Conservation (phyloP, 2,113 vertebrate species). For the Mionectes macconnelli region DNA sequence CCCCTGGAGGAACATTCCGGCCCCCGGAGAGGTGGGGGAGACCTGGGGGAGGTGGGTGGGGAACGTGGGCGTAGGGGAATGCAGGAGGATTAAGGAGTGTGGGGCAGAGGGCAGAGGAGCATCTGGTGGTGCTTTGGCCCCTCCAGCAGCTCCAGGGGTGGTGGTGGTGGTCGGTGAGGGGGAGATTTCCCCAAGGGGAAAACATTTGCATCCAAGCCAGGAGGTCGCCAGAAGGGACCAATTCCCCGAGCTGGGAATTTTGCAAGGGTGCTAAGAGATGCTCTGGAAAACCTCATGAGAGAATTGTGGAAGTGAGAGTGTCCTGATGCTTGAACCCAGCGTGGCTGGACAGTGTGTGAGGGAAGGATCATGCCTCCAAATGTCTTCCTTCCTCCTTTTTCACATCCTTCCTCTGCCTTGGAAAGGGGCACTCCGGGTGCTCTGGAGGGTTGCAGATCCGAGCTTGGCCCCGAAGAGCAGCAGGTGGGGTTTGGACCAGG, state of each 20-base stretch:
- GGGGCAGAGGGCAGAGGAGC: not conserved
- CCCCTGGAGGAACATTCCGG: rapidly evolving
- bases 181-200: not conserved
- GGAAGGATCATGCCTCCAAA: not conserved
- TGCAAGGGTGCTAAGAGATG: not conserved
- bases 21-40: not conserved
- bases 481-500: not conserved
- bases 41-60: not conserved
- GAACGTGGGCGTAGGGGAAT: not conserved
- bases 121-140: rapidly evolving
- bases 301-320: not conserved
- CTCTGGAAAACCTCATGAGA: not conserved
- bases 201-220: not conserved
- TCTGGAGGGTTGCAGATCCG: not conserved
- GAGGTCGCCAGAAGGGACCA: rapidly evolving
- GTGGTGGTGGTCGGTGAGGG: too few species aligned
- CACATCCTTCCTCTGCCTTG: not conserved
- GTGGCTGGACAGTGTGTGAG: not conserved
- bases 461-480: rapidly evolving
- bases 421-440: not conserved
- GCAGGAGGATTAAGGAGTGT: not conserved
- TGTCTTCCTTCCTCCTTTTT: not conserved
- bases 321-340: not conserved
- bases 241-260: rapidly evolving
- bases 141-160: not conserved